Percentiles rank a stretch among this genome's conserved stretches.
Conservation (phyloP, 2,888 invertebrate species). For the Laothoe populi region DNA sequence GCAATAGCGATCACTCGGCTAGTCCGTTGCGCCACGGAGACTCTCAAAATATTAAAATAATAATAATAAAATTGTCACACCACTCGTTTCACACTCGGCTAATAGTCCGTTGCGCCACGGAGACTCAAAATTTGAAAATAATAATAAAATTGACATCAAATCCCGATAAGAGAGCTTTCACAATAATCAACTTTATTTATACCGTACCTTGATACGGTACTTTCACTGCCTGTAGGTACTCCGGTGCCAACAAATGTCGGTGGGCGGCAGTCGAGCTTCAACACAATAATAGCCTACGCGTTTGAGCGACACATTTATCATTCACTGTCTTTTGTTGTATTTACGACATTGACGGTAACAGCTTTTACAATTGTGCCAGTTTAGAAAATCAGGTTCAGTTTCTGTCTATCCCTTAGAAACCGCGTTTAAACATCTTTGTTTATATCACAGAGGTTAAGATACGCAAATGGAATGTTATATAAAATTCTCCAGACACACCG, state of each 20-base stretch:
- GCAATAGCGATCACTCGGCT: too few relatives aligned
- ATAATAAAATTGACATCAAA: not conserved
- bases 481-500: not conserved
- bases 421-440: not conserved
- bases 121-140: too few relatives aligned
- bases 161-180: not conserved
- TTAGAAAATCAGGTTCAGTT: not conserved
- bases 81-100: too few relatives aligned
- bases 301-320: not conserved
- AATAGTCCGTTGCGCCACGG: too few relatives aligned
- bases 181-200: not conserved
- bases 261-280: constrained; percentile 1
- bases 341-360: not conserved
- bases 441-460: not conserved
- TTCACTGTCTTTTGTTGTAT: not conserved
- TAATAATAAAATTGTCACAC: too few relatives aligned
- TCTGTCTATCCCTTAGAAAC: too few relatives aligned
- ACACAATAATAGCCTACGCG: constrained; percentile 7
- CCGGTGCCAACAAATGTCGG: not conserved
- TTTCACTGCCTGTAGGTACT: not conserved
- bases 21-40: too few relatives aligned
- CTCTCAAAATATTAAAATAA: too few relatives aligned
- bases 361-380: not conserved
- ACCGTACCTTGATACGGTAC: not conserved
- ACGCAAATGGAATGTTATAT: not conserved